Percentiles rank a stretch among this genome's conserved stretches.
phyloP scores from a whole-genome alignment of 2,888 invertebrate species.

The Lypha dubia region DNA sequence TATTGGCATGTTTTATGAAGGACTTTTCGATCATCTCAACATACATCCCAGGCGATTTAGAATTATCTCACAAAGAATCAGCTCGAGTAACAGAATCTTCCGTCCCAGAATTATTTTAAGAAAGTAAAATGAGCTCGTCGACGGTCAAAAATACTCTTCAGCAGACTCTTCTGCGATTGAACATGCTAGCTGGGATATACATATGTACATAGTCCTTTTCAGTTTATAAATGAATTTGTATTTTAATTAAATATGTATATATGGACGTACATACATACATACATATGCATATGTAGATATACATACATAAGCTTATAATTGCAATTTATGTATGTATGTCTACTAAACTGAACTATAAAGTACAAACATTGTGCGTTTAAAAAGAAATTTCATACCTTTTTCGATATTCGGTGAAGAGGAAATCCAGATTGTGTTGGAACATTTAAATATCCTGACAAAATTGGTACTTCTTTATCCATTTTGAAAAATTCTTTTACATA shows the following conservation, averaged over 20 bases:
- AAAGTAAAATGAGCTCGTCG: no score
- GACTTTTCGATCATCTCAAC: no score
- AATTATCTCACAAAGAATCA: no score
- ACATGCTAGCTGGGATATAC: no score
- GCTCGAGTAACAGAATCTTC: no score
- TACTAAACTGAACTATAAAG: neutral
- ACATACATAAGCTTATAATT: neutral
- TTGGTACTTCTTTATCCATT: conserved; percentile 90
- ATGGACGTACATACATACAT: neutral
- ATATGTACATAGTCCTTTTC: no score
- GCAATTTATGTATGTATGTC: neutral
- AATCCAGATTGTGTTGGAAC: conserved; percentile 89
- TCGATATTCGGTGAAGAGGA: conserved; percentile 90
- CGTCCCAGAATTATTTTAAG: no score
- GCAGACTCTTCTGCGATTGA: no score
- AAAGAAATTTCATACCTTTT: conserved; percentile 85
- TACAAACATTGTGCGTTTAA: neutral
- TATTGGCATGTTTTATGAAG: no score
- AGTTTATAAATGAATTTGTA: no score
- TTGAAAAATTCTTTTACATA: conserved; percentile 10
- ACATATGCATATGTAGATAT: neutral
- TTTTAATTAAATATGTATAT: neutral
- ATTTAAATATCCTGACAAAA: conserved; percentile 90
- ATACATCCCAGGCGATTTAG: no score
- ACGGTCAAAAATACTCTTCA: no score